Evolutionary conservation across 2,113 vertebrate species (phyloP), one percentile per base, ranked within the genome.

Genomic region (Rhea americana): DNA sequence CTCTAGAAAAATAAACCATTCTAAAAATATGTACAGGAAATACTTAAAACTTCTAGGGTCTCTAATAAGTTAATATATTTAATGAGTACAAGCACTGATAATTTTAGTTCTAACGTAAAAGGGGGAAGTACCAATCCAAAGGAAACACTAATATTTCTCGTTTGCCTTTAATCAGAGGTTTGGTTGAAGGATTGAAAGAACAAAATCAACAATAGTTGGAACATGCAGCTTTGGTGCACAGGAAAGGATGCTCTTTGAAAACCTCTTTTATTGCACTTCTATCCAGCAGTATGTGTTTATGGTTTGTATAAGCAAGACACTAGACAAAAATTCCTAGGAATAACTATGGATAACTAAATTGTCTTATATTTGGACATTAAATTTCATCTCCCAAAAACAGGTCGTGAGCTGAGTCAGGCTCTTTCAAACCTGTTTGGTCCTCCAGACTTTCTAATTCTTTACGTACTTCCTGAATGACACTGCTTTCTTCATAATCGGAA

Each of bases 401-500:
- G 47, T 97, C 94, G 4, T 66, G 81, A 79, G 83, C 75, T 4
- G 82, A 70, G 28, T 86, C 79, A 1, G 93, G 89, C 84, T 96
- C 95, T 59, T 86, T 61, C 17, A 95, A 66, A 8, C 73, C 94
- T 72, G 89, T 87, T 17, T 95, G 80, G 22, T 94, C 86, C 68
- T 97, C 97, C 85, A 97, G 92, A 24, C 86, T 95, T 80, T 97
- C 94, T 81, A 98, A 95, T 71, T 98, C 97, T 81, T 87, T 97
- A 2, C 73, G 97, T 50, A 97, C 95, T 83, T 97, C 96, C 86
- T 96, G 96, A 19, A 97, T 81, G 67, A 98, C 66, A 4, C 95
- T 94, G 3, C 83, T 96, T 1, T 96, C 97, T 58, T 96, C 96
- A 0, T 97, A 97, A 11, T 96, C 97, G 0, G 87, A 85, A 4